Percentiles rank a stretch among this genome's conserved stretches.
These are phyloP conservation scores for Nowickia ferox DNA, from an alignment of 2,888 invertebrate species.

Conservation along the genomic window DNA sequence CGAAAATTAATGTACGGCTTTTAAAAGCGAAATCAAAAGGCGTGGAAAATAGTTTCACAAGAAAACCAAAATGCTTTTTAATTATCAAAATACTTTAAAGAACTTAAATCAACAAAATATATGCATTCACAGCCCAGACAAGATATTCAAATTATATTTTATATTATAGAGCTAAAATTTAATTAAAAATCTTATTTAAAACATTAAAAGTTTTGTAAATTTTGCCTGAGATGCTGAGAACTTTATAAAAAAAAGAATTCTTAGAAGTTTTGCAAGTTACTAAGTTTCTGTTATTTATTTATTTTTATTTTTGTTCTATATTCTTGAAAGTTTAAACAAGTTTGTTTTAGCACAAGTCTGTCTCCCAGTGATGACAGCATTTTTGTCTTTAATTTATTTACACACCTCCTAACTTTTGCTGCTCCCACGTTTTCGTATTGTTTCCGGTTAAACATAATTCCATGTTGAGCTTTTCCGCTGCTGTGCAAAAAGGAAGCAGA, in stretches of 20 bases:
- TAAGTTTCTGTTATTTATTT: not conserved
- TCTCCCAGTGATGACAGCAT: conserved; percentile 11
- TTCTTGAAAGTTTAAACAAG: not conserved
- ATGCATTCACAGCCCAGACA: too few relatives aligned
- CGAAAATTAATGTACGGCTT: too few relatives aligned
- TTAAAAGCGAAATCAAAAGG: too few relatives aligned
- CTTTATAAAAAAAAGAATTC: not conserved
- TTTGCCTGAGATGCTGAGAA: conserved; percentile 8
- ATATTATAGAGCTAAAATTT: not conserved
- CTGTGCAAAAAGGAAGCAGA: conserved; percentile 39
- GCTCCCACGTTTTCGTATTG: conserved; percentile 57
- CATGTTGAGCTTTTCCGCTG: conserved; percentile 62
- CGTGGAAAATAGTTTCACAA: too few relatives aligned
- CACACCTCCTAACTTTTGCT: conserved; percentile 32
- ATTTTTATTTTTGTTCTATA: not conserved
- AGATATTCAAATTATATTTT: too few relatives aligned
- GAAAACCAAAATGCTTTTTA: too few relatives aligned
- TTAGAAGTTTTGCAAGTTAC: not conserved
- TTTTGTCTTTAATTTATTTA: conserved; percentile 30
- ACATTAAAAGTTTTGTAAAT: conserved; percentile 9
- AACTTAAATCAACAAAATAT: too few relatives aligned
- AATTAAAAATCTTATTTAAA: conserved; percentile 22
- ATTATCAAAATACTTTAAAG: too few relatives aligned
- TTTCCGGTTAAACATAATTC: conserved; percentile 67
- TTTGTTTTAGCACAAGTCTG: not conserved